Conservation (phyloP, 2,113 vertebrate genomes). For the Plectropomus leopardus region DNA sequence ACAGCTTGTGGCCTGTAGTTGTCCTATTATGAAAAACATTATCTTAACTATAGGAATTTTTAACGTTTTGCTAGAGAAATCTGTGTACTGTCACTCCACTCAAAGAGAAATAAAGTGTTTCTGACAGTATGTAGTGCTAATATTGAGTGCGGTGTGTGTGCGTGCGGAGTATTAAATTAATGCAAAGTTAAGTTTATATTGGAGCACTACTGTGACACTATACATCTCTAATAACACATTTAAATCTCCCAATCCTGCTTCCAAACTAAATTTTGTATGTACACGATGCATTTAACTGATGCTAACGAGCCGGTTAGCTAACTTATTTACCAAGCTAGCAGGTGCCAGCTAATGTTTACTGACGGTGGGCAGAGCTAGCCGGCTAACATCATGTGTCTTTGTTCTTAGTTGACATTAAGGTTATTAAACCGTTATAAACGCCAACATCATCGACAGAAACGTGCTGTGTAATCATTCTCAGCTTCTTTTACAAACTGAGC, state of each 20-base stretch:
- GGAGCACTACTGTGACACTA: neutral
- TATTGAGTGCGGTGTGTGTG: neutral
- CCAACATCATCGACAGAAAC: neutral
- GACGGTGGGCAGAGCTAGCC: constrained; percentile 20
- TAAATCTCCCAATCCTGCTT: neutral
- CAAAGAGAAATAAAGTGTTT: neutral
- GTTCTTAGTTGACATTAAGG: constrained; percentile 5
- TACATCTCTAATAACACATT: neutral
- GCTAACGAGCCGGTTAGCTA: neutral
- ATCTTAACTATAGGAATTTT: neutral
- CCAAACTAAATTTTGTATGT: neutral
- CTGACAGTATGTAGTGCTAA: neutral
- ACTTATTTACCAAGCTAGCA: constrained; percentile 11
- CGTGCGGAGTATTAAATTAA: neutral
- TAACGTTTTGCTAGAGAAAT: neutral
- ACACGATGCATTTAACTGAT: neutral
- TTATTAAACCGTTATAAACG: neutral
- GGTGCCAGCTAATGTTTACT: constrained; percentile 40
- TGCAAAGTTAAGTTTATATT: neutral
- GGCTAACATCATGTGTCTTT: constrained; percentile 53
- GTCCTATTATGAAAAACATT: neutral
- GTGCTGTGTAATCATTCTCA: neutral
- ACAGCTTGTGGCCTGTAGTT: neutral
- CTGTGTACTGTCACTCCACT: neutral
- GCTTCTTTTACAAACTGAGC: neutral